Base-by-base conservation (phyloP, 2,888 invertebrate genomes). In the Argyra leucocephala region DNA sequence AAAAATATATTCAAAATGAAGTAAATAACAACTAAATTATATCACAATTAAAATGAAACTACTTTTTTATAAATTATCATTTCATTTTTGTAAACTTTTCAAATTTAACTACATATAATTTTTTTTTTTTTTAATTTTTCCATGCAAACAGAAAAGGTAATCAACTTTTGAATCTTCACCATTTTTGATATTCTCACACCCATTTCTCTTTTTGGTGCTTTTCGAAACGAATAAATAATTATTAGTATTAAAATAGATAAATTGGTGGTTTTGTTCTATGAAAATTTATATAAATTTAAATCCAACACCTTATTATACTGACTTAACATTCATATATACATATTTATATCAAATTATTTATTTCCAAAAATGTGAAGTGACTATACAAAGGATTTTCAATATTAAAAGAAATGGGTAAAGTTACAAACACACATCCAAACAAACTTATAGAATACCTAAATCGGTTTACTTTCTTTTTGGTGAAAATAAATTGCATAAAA, bases 191-290 rank as follows among this genome's bases (percentile, higher is more conserved):
- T 31, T 7, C 31, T 31, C 5, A 10, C 31, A 31, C 10, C 10
- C 31, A 31, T 31, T 31, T 7, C 5, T 7, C 5, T 5, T 7
- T 31, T 31, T 31, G 31, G 6, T 7, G 10, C 31, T 31, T 48
- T 48, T 48, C 18, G 12, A 48, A 48, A n/a, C 31, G n/a, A 48
- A 48, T 48, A 48, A 48, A 48, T 18, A 48, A 48, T 48, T 48
- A 48, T n/a, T 18, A 18, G 18, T 15, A 48, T 48, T 48, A 48
- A 1, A 48, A 48, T 48, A 48, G 48, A 48, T 48, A 48, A 48
- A 48, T 48, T 48, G 48, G 48, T n/a, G 48, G 48, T 48, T 48
- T 48, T 48, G 48, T 48, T 48, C 48, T 48, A 18, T 48, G n/a
- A 48, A 48, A 48, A 48, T 48, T 48, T 48, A 48, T 48, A 48